Base-by-base conservation (phyloP, 2,113 vertebrate genomes). In the Microcebus ravelobensis region DNA sequence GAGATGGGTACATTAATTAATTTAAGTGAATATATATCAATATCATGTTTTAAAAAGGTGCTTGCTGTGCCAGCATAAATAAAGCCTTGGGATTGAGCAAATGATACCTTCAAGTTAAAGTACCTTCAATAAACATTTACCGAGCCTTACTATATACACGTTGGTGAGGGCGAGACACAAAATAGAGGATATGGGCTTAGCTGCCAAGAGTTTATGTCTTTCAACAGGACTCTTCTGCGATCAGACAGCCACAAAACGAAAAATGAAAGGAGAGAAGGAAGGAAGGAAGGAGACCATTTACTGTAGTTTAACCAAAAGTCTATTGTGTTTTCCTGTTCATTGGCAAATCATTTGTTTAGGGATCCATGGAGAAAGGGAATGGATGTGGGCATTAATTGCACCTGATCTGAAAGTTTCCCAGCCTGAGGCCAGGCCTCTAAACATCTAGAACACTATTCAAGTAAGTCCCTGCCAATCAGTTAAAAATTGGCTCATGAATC, bases 1-100 rank as follows among this genome's bases (percentile, higher is more conserved):
- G 65, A 88, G 65, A 93, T 80, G 59, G 57, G 59, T 68, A 94
- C 91, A 89, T 94, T 91, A 87, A 95, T 97, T 97, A 93, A 87
- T 39, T 77, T 91, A 95, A 96, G 93, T 96, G 95, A 95, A 57
- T 84, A 95, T 96, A 48, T 80, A 80, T 95, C 91, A 97, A 42
- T 45, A 57, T 65, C 85, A 79, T 76, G 36, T 87, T 96, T 90
- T 90, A 10, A 68, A 94, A 96, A 52, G n/a, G 52, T 84, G 34
- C 65, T 88, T 85, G 67, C 29, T 95, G 14, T 92, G 81, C 59
- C 76, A 95, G 25, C 85, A 92, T 84, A 97, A 96, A 96, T 59
- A 73, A 79, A 86, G 57, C 27, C 42, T 39, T 94, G 61, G 57
- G 81, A 13, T 59, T 94, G 76, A n/a, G 25, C 61, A 84, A 97